phyloP scores from a whole-genome alignment of 2,113 vertebrate genomes.

The Upupa epops region DNA sequence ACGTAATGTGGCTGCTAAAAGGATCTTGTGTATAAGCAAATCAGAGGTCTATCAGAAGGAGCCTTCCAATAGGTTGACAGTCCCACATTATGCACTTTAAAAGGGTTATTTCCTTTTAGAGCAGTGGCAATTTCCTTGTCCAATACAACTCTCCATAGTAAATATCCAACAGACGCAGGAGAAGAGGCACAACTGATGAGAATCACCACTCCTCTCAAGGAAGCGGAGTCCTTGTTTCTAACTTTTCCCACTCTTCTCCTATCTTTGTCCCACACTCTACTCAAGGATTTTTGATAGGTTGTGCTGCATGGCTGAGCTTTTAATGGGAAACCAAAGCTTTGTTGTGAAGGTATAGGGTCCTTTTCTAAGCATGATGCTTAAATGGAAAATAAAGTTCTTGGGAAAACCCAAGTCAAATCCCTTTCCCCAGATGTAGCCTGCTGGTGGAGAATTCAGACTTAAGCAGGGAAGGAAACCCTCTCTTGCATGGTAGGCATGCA shows the following conservation, averaged over 20 bases:
- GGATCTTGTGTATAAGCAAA: neutral
- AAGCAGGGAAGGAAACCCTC: neutral
- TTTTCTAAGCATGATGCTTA: neutral
- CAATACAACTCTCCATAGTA: neutral
- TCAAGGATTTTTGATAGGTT: neutral
- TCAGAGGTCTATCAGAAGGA: neutral
- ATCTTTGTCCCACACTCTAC: neutral
- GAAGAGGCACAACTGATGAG: neutral
- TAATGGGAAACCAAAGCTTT: slow-evolving; percentile 8
- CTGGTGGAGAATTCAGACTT: slow-evolving; percentile 7
- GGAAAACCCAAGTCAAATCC: neutral
- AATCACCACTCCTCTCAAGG: neutral
- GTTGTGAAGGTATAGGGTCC: neutral
- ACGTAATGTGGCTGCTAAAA: neutral
- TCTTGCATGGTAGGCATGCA: slow-evolving; percentile 1
- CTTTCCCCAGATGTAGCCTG: neutral
- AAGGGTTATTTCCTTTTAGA: neutral
- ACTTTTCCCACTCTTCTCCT: neutral
- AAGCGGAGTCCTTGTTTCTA: neutral
- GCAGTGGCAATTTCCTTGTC: neutral
- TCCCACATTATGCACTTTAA: neutral
- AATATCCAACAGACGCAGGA: neutral
- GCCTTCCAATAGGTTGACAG: neutral
- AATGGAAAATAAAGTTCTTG: neutral
- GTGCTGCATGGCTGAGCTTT: neutral